Evolutionary conservation across 1,140 invertebrate genomes (phyloP), one percentile per base, ranked within the genome.

Genomic region (Drepana arcuata): DNA sequence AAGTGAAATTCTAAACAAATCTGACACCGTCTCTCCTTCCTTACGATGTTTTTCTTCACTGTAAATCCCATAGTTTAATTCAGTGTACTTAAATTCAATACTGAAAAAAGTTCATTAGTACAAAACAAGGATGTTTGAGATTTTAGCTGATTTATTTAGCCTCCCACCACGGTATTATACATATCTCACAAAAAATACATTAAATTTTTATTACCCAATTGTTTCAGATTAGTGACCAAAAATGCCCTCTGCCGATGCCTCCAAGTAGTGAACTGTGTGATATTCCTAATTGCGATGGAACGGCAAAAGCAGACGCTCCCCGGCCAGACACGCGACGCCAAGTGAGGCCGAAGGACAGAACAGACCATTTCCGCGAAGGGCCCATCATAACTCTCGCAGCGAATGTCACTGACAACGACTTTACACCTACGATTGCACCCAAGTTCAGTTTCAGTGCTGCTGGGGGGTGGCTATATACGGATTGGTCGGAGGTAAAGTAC

Each of bases 141-240:
- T n/a, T n/a, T n/a, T n/a, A n/a, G n/a, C n/a, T n/a, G n/a, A n/a
- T n/a, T n/a, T n/a, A n/a, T n/a, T n/a, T n/a, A n/a, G n/a, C n/a
- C n/a, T n/a, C n/a, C n/a, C n/a, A 2, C 7, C 10, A n/a, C n/a
- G n/a, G 12, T 3, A 13, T 11, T 3, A 25, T 9, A 7, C 5
- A 24, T 14, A 35, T 35, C 23, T 5, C 21, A 18, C 16, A 4
- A 7, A n/a, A 15, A 31, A n/a, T 32, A 0, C 9, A 30, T n/a
- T 5, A 25, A 2, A n/a, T 31, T 25, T 25, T 26, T 35, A 14
- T 2, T 24, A 7, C 3, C 5, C 9, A 9, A 21, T 21, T 35
- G 27, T 75, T 67, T 40, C 63, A 82, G 78, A 78, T 82, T 52
- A 79, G 73, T 41, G 71, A 82, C 29, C 72, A 78, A 53, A 82